A percentile compares a stretch with the other conserved stretches of the same genome.
These are phyloP conservation scores for Alaudala cheleensis DNA, from an alignment of 2,113 vertebrate species.

Conservation along the genomic window DNA sequence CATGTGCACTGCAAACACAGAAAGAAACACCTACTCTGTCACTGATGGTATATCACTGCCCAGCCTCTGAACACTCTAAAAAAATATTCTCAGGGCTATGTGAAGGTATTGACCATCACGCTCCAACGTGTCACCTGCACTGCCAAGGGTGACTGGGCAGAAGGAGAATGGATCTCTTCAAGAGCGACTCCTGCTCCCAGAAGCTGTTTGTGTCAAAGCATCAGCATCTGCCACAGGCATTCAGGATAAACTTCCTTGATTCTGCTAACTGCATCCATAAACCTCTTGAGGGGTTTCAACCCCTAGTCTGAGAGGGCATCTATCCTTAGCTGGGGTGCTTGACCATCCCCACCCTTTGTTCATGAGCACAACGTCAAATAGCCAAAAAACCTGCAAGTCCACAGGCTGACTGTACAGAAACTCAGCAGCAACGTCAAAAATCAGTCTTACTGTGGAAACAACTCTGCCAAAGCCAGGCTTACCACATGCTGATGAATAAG, in stretches of 20 bases:
- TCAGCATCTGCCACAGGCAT: not conserved
- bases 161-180: not conserved
- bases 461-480: not conserved
- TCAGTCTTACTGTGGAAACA: not conserved
- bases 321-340: not conserved
- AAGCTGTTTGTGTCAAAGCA: not conserved
- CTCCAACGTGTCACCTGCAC: not conserved
- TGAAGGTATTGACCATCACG: not conserved
- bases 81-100: not conserved
- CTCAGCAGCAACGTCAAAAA: not conserved
- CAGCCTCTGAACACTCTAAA: not conserved
- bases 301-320: not conserved
- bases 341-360: not conserved
- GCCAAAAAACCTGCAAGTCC: not conserved
- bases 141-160: not conserved
- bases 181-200: not conserved
- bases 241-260: not conserved
- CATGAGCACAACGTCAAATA: fast-evolving
- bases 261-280: not conserved
- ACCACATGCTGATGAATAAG: not conserved
- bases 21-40: not conserved
- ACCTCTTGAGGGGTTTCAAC: not conserved
- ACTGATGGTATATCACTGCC: not conserved
- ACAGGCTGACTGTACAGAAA: not conserved
- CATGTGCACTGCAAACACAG: not conserved